These are phyloP conservation scores for Erannis defoliaria DNA, from an alignment of 2,888 invertebrate genomes.

Conservation along the genomic window DNA sequence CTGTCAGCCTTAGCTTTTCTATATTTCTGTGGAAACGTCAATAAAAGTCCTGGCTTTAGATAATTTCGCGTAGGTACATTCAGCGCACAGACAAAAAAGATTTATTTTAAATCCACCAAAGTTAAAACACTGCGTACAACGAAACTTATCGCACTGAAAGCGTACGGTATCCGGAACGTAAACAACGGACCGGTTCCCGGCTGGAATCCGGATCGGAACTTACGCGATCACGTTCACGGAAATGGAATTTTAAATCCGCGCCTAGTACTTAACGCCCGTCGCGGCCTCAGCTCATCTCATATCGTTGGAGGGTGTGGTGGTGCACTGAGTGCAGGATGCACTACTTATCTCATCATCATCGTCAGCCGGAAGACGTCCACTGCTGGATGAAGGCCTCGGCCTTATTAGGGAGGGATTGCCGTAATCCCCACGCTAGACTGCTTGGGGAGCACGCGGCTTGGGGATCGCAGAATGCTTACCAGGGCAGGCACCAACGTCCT, in stretches of 20 bases:
- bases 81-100: neutral
- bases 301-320: constrained; percentile 7
- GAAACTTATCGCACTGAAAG: constrained; percentile 18
- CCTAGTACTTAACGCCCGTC: constrained; percentile 63
- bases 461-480: no score
- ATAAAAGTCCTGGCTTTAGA: no score
- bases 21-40: no score
- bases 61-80: neutral
- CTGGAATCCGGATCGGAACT: constrained; percentile 69
- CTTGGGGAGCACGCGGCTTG: no score
- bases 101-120: constrained; percentile 17
- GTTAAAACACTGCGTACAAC: constrained; percentile 31
- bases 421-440: no score
- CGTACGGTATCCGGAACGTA: constrained; percentile 47
- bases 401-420: no score
- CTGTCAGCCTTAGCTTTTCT: no score
- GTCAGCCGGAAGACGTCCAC: no score
- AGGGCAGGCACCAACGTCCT: no score
- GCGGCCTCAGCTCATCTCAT: constrained; percentile 38
- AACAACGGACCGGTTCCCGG: constrained; percentile 52
- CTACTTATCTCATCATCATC: no score
- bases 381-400: no score
- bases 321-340: constrained; percentile 13
- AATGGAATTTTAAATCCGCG: constrained; percentile 83
- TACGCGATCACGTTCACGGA: constrained; percentile 74